phyloP scores from a whole-genome alignment of 2,113 vertebrate genomes.

The Pitta sordida region DNA sequence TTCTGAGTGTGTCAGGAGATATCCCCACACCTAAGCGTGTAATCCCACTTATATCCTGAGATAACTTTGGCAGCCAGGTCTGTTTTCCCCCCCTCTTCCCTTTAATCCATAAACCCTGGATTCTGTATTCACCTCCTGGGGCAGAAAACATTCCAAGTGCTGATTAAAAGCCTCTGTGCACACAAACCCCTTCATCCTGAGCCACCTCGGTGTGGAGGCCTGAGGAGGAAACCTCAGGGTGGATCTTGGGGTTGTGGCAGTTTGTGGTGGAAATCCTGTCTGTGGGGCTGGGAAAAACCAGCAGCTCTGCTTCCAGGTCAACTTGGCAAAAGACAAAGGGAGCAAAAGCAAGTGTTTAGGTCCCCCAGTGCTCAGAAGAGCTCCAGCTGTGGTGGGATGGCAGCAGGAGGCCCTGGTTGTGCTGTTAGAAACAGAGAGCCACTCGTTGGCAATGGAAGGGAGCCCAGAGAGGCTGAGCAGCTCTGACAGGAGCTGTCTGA shows the following conservation, averaged over 20 bases:
- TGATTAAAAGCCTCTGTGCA: conserved; percentile 51
- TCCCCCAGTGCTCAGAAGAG: background rate
- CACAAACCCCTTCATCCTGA: background rate
- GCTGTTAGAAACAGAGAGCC: background rate
- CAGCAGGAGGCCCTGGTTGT: background rate
- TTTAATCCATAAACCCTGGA: conserved; percentile 55
- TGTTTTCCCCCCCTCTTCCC: background rate
- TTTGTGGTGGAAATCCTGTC: background rate
- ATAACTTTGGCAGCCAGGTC: conserved; percentile 21
- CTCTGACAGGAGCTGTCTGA: background rate
- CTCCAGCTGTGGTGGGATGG: background rate
- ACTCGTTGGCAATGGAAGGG: background rate
- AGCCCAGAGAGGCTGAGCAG: background rate
- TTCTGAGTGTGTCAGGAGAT: conserved; percentile 39
- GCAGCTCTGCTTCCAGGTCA: background rate
- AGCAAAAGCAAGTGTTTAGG: background rate
- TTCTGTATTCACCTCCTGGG: conserved; percentile 20
- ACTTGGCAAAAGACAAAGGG: background rate
- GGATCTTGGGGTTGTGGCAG: background rate
- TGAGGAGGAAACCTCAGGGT: background rate
- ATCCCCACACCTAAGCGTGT: background rate
- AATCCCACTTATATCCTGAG: conserved; percentile 12
- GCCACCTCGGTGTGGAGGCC: background rate
- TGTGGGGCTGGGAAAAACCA: background rate
- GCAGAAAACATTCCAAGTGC: conserved; percentile 5